Conservation (phyloP, 2,113 vertebrate genomes). For the Sorex araneus region DNA sequence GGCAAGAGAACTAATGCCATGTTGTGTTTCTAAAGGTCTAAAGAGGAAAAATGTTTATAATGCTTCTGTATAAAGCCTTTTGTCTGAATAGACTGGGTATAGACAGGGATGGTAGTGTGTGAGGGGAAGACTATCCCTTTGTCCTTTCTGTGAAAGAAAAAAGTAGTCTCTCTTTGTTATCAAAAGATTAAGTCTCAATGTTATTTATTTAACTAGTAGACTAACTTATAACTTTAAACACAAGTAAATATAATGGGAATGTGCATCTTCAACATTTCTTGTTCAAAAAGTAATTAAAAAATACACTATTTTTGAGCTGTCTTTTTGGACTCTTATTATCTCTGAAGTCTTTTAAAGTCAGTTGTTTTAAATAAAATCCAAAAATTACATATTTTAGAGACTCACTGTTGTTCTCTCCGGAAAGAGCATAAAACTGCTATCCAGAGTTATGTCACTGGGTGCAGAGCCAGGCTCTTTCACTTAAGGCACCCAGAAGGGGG, state of each 20-base stretch:
- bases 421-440: too few species aligned
- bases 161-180: not conserved
- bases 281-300: not conserved
- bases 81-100: not conserved
- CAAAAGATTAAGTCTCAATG: not conserved
- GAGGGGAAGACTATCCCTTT: not conserved
- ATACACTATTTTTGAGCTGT: not conserved
- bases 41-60: not conserved
- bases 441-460: too few species aligned
- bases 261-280: not conserved
- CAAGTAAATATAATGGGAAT: not conserved
- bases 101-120: fast-evolving
- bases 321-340: not conserved
- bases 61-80: fast-evolving
- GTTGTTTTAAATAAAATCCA: not conserved
- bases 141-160: not conserved
- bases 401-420: too few species aligned
- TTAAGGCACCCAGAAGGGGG: too few species aligned
- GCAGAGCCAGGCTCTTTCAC: too few species aligned
- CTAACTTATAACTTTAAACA: not conserved
- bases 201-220: constrained; percentile 51
- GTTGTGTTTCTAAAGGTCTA: not conserved
- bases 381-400: too few species aligned
- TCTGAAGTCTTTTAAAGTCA: not conserved
- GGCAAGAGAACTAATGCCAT: too few species aligned